Percentiles rank a stretch among this genome's conserved stretches.
These are phyloP conservation scores for Drosophila varians DNA, from an alignment of 1,140 invertebrate species.

Conservation along the genomic window DNA sequence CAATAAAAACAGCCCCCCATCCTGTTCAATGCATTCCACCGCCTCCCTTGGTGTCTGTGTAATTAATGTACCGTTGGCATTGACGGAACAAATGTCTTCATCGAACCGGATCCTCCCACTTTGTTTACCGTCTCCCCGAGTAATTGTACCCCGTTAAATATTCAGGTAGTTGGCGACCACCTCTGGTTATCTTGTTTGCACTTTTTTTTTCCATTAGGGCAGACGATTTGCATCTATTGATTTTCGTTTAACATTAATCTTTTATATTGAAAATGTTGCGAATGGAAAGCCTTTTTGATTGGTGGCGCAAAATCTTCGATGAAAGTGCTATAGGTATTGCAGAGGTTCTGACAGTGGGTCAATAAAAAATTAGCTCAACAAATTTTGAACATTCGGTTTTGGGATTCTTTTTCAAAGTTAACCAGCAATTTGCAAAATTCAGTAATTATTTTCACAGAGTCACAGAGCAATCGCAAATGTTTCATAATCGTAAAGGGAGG, in stretches of 20 bases:
- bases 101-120: conserved; percentile 1
- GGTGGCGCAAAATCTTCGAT: conserved; percentile 22
- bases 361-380: not conserved
- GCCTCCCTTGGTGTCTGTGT: conserved; percentile 31
- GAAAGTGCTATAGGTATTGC: not conserved
- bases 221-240: conserved; percentile 49
- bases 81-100: conserved; percentile 11
- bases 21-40: conserved; percentile 8
- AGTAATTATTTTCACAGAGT: not conserved
- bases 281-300: conserved; percentile 13
- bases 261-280: conserved; percentile 21
- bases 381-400: not conserved
- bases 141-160: conserved; percentile 16
- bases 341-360: not conserved
- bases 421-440: not conserved
- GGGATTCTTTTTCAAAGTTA: too few species aligned
- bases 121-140: not conserved
- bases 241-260: conserved; percentile 46
- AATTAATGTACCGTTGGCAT: conserved; percentile 42
- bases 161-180: not conserved
- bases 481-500: conserved; percentile 6
- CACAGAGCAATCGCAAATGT: not conserved
- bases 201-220: not conserved
- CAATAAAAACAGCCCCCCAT: conserved; percentile 36
- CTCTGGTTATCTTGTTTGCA: conserved; percentile 19